Evolutionary conservation across 2,888 invertebrate species (phyloP), one percentile per base, ranked within the genome.

Genomic region (Drosophila ochracea): DNA sequence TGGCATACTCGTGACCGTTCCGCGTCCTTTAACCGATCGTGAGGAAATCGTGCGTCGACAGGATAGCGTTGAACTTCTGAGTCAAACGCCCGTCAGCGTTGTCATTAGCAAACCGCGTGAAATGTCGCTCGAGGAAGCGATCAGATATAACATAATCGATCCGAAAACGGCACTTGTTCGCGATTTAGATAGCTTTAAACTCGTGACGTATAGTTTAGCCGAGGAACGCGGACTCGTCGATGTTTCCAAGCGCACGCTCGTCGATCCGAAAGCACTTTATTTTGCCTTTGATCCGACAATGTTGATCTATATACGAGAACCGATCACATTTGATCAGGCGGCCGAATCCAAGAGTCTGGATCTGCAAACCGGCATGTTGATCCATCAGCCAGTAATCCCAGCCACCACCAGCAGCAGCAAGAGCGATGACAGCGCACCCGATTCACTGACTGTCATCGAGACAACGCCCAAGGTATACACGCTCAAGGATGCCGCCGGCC

Each of bases 111-210:
- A 94, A 50, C 94, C 96, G 54, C 95, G 96, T 73, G 97, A 97
- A 92, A 97, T 96, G 93, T 96, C 96, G 3, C 94, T 98, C 79
- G 96, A 97, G 75, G 97, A 97, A 93, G 97, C 98, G 1, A 96
- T 98, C 47, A 95, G 95, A 84, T 96, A 96, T 89, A 97, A 97
- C 92, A 95, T 98, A 47, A 95, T 98, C 54, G 96, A 97, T 92
- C 96, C 97, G 0, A 95, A 96, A 84, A 95, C 95, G 0, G 96
- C 97, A 19, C 95, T 97, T 47, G 94, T 97, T 9, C 97, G 97
- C 94, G 97, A 98, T 93, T 92, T 92, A 62, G 96, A 97, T 49
- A 96, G 95, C 69, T 97, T 96, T 86, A 95, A 96, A 92, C 97
- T 97, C 93, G 94, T 96, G 92, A 95, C 95, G 62, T 94, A 97